Percentiles rank a stretch among this genome's conserved stretches.
Evolutionary conservation across 2,797 vertebrate species (phyloP).

Genomic region (Cirrhinus mrigala): DNA sequence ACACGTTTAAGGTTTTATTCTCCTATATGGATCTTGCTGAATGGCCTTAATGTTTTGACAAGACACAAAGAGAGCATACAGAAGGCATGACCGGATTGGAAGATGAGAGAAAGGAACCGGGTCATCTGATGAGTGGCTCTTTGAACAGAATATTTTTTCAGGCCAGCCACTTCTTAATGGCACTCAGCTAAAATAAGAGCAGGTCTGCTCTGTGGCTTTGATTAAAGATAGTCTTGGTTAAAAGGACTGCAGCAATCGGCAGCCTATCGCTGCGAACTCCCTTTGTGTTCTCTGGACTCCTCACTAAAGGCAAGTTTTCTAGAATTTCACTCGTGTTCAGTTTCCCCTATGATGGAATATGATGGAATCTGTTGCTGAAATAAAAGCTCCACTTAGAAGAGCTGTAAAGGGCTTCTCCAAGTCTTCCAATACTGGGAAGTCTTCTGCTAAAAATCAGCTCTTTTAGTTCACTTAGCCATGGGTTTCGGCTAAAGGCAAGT

Average conservation of each 20-base stretch:
- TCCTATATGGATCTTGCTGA: constrained; percentile 13
- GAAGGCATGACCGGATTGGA: constrained; percentile 12
- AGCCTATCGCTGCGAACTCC: background rate
- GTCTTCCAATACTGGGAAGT: background rate
- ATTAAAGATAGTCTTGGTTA: constrained; percentile 18
- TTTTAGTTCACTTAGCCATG: background rate
- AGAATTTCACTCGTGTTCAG: background rate
- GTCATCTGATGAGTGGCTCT: constrained; percentile 40
- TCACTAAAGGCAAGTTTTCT: constrained; percentile 1
- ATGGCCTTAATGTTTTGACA: constrained; percentile 38
- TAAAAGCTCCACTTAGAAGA: background rate
- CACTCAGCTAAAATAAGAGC: constrained; percentile 35
- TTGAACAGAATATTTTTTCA: constrained; percentile 32
- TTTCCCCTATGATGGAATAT: background rate
- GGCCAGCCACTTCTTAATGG: constrained; percentile 26
- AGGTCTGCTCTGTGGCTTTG: constrained; percentile 33
- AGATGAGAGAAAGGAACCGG: constrained; percentile 36
- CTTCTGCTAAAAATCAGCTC: background rate
- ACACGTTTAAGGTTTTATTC: background rate
- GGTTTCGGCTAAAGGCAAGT: background rate
- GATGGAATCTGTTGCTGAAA: background rate
- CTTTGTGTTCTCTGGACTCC: constrained; percentile 12
- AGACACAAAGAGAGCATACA: constrained; percentile 37
- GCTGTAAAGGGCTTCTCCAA: background rate
- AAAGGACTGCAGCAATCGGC: constrained; percentile 4